phyloP scores from a whole-genome alignment of 2,888 invertebrate genomes.

The Torymus aiolomorphi region DNA sequence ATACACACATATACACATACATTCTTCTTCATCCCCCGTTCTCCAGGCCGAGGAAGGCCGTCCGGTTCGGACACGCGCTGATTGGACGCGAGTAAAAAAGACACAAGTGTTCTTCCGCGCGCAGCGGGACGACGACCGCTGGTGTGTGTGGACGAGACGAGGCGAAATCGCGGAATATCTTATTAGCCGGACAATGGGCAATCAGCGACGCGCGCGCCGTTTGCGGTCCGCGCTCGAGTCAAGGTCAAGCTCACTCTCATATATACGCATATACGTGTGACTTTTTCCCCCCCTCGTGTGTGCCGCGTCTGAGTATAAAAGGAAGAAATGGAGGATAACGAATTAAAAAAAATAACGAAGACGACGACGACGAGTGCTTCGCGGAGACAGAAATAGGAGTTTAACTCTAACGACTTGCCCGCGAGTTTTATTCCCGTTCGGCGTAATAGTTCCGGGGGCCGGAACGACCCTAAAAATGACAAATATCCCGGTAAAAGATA shows the following conservation, averaged over 20 bases:
- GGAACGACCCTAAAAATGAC: constrained; percentile 47
- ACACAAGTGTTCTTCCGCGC: neutral
- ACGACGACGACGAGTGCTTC: no score
- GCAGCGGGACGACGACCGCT: no score
- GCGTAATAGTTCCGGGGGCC: constrained; percentile 1
- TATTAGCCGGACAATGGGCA: constrained; percentile 75
- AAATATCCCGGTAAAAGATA: constrained; percentile 17
- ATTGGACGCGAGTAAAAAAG: constrained; percentile 39
- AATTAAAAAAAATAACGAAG: no score
- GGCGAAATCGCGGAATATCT: constrained; percentile 71
- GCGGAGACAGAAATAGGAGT: no score
- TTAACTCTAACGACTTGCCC: no score
- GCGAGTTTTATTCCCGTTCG: constrained; percentile 12
- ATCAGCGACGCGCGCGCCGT: constrained; percentile 69
- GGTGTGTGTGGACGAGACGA: constrained; percentile 18
- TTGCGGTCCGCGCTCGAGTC: constrained; percentile 63
- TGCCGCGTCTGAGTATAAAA: no score
- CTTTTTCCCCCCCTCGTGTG: no score
- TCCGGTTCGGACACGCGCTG: constrained; percentile 15
- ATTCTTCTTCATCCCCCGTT: no score
- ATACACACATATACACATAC: no score
- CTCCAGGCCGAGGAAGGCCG: no score
- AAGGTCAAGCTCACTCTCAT: constrained; percentile 19
- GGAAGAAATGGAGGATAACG: no score
- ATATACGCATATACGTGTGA: no score